Conservation (phyloP, 2,797 vertebrate genomes). For the Enteromius fasciolatus region DNA sequence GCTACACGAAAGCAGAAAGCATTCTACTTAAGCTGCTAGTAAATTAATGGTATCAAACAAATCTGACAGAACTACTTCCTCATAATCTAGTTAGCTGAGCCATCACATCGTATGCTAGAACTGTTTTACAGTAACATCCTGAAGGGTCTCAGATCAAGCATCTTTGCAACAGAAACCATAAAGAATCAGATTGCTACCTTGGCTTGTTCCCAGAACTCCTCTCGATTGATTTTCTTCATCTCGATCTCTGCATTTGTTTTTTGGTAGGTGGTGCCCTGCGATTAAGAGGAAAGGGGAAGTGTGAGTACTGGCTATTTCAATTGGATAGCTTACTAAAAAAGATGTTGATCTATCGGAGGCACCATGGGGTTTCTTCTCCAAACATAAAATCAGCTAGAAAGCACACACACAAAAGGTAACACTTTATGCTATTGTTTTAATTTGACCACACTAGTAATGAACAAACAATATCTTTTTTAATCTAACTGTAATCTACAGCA, state of each 20-base stretch:
- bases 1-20: not conserved
- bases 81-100: not conserved
- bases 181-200: slow-evolving; percentile 79
- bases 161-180: not conserved
- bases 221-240: slow-evolving; percentile 96
- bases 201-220: slow-evolving; percentile 97
- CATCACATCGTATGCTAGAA: not conserved
- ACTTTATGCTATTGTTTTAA: not conserved
- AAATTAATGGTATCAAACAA: not conserved
- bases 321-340: not conserved
- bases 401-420: not conserved
- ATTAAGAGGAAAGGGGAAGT: slow-evolving; percentile 19
- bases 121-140: not conserved
- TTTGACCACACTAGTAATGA: not conserved
- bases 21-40: not conserved
- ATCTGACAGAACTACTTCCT: slow-evolving; percentile 25
- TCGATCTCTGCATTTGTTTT: slow-evolving; percentile 96
- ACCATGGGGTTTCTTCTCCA: not conserved
- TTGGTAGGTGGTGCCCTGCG: slow-evolving; percentile 92
- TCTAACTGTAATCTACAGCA: not conserved
- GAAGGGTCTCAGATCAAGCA: not conserved
- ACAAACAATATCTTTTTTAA: not conserved
- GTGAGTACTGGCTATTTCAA: slow-evolving; percentile 13
- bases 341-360: slow-evolving; percentile 7
- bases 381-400: slow-evolving; percentile 24